Evolutionary conservation across 2,797 vertebrate species (phyloP).

Genomic region (Vultur gryphus): DNA sequence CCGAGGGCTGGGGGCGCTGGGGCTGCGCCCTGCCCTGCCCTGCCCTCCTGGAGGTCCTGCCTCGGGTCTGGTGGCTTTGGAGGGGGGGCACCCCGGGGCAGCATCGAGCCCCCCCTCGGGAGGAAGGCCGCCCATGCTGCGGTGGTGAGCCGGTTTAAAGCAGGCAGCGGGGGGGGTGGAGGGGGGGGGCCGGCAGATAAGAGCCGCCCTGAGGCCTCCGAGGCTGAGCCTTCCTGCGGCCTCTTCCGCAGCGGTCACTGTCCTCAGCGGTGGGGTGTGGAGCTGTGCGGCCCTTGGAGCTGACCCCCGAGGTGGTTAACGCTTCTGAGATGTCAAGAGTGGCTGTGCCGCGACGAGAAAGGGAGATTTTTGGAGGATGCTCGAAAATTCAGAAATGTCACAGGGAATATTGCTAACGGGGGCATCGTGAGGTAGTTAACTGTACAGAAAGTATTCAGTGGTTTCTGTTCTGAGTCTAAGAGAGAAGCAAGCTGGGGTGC

Average conservation of each 20-base stretch:
- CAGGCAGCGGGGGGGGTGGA: neutral
- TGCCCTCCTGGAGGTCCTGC: too few species aligned
- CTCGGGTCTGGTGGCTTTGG: neutral
- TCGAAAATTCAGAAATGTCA: too few species aligned
- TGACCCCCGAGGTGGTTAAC: rapidly evolving
- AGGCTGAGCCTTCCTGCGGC: too few species aligned
- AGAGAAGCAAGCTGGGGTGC: neutral
- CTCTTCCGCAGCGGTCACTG: neutral
- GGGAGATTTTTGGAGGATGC: neutral
- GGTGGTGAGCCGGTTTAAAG: neutral
- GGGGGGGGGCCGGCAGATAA: too few species aligned
- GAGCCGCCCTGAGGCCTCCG: neutral
- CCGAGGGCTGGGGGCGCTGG: too few species aligned
- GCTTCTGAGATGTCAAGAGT: rapidly evolving
- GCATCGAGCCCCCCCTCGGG: too few species aligned
- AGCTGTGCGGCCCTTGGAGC: neutral
- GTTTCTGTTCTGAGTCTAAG: rapidly evolving
- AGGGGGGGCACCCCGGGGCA: too few species aligned
- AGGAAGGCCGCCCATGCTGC: neutral
- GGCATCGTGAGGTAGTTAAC: neutral
- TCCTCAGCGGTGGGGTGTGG: neutral
- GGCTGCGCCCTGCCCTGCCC: too few species aligned
- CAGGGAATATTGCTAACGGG: neutral
- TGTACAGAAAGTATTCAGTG: too few species aligned
- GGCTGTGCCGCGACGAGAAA: rapidly evolving